phyloP scores from a whole-genome alignment of 2,797 vertebrate genomes.

The Ceryle rudis region DNA sequence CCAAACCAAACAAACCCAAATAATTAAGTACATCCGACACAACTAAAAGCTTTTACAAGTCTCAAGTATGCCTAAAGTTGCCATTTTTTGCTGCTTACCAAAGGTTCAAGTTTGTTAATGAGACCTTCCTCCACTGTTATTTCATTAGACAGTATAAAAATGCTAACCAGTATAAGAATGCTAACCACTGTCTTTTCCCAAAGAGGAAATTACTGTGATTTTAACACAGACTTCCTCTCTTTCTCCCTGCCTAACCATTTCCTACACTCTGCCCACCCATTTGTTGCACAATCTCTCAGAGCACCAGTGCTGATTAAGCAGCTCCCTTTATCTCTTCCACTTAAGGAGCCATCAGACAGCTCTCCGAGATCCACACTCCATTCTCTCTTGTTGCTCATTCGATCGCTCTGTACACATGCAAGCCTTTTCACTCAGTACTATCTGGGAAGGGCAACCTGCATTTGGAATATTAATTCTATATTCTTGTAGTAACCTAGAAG shows the following conservation, averaged over 20 bases:
- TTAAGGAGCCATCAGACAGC: neutral
- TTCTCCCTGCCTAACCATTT: neutral
- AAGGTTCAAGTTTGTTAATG: neutral
- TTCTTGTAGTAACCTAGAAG: neutral
- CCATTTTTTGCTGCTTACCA: neutral
- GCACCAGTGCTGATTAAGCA: neutral
- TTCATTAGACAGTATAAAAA: neutral
- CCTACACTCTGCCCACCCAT: neutral
- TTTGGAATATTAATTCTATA: neutral
- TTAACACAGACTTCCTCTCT: neutral
- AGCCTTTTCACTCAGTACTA: neutral
- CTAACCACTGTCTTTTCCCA: neutral
- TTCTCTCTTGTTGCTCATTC: accelerated
- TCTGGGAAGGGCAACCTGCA: neutral
- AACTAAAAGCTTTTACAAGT: neutral
- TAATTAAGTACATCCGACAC: neutral
- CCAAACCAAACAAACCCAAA: neutral
- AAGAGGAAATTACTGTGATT: neutral
- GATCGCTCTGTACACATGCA: neutral
- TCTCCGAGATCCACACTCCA: neutral
- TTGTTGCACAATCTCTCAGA: neutral
- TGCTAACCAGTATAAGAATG: neutral
- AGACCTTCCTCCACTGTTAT: neutral
- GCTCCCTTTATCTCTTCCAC: neutral
- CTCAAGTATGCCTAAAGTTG: neutral